phyloP scores from a whole-genome alignment of 1,140 invertebrate genomes.

The Pentalonia nigronervosa region DNA sequence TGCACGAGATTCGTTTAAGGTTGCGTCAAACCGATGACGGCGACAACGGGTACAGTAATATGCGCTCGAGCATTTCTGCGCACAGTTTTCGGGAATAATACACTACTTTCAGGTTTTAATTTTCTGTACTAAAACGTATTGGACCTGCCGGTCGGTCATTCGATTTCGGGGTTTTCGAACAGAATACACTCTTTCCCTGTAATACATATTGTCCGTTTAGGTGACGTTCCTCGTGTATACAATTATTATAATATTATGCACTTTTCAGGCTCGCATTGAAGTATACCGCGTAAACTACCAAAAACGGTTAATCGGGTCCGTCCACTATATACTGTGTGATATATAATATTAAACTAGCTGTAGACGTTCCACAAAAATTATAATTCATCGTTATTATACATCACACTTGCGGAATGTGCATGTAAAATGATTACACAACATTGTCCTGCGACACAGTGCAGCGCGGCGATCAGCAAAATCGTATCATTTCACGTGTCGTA shows the following conservation, averaged over 20 bases:
- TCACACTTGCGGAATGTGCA: not conserved
- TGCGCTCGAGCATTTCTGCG: too few species aligned
- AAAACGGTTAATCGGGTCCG: not conserved
- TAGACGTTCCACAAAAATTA: not conserved
- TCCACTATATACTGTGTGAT: not conserved
- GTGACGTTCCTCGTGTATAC: not conserved
- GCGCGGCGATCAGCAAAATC: not conserved
- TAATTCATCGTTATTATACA: too few species aligned
- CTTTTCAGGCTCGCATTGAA: not conserved
- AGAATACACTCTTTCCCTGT: not conserved
- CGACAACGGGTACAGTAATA: not conserved
- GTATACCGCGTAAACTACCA: not conserved
- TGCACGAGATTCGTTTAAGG: not conserved
- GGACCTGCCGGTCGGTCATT: too few species aligned
- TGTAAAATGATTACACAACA: not conserved
- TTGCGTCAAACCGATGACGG: not conserved
- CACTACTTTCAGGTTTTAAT: not conserved
- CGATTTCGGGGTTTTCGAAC: not conserved
- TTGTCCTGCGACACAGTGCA: not conserved
- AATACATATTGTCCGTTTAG: not conserved
- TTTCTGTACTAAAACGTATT: too few species aligned
- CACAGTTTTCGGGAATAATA: too few species aligned
- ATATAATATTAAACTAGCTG: not conserved
- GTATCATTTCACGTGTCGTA: not conserved
- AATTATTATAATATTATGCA: slow-evolving; percentile 1